Conservation (phyloP, 2,888 invertebrate genomes). For the Euproctis similis region DNA sequence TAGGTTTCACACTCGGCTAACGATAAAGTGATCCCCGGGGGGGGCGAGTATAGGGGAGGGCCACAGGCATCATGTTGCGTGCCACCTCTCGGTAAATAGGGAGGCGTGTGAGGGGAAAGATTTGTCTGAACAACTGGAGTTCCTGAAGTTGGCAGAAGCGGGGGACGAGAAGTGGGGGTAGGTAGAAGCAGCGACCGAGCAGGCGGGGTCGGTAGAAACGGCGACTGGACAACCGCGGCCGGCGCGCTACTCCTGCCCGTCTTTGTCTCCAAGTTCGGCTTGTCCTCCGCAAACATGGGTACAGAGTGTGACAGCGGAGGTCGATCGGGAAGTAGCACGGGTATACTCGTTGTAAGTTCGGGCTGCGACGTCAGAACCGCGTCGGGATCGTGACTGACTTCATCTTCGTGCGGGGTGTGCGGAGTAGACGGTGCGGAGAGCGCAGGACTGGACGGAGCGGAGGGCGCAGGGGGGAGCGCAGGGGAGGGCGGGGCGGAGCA, state of each 20-base stretch:
- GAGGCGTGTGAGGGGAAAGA: constrained; percentile 1
- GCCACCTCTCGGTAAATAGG: background rate
- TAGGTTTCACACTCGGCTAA: constrained; percentile 39
- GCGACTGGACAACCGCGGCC: no score
- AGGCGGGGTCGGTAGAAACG: no score
- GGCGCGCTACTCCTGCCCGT: no score
- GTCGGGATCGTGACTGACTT: background rate
- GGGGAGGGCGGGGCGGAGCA: no score
- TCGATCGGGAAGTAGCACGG: constrained; percentile 1
- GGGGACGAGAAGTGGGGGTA: no score
- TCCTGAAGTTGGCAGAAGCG: background rate
- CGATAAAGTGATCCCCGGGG: constrained; percentile 28
- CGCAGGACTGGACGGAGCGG: background rate
- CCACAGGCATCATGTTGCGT: background rate
- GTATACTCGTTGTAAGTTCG: constrained; percentile 1
- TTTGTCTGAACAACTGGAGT: background rate
- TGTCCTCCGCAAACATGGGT: background rate
- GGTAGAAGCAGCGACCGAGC: no score
- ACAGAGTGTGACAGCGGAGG: background rate
- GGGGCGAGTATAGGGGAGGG: constrained; percentile 1
- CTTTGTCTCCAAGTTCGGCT: no score
- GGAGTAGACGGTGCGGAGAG: background rate
- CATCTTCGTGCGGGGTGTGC: background rate
- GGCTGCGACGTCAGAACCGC: background rate
- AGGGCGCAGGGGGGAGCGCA: constrained; percentile 3